Base-by-base conservation (phyloP, 2,888 invertebrate genomes). In the Phengaris alcon region DNA sequence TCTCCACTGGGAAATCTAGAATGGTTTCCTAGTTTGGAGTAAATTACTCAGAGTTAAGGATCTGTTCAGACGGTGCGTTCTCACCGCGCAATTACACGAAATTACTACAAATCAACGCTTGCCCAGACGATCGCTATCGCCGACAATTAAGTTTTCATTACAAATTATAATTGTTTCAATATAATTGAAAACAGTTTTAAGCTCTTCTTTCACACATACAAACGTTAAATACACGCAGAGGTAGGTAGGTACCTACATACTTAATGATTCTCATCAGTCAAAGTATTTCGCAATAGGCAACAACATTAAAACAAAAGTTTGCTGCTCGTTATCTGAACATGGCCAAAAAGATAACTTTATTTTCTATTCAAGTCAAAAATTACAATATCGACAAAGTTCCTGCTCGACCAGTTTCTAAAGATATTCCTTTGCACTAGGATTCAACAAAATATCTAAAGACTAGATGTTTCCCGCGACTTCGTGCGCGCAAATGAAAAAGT, bases 1-100 rank as follows among this genome's bases (percentile, higher is more conserved):
- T 10, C 64, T 64, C 64, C 64, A 3, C 35, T 64, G 64, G 64
- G 64, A 64, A 64, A 64, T 64, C 64, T 64, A 64, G 12, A 64
- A 44, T 13, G 35, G 64, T 64, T 64, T 64, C 64, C 64, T 64
- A 64, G 35, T 64, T 64, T 64, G 64, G 0, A 6, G 64, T 44
- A 44, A 64, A 64, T 64, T 44, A 64, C 64, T 64, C 35, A 12
- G 35, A 64, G 64, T 35, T 64, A 64, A 64, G 35, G 64, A 64
- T 22, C 35, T 13, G 64, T 64, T 64, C 64, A 64, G 64, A 64
- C 64, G 35, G 64, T 3, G 35, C 35, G 12, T 12, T 10, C 10
- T 52, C 52, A 12, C 52, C 52, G 48, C 48, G 64, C 64, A 44
- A 64, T 64, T 64, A 64, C 35, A 64, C 12, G 35, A 44, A 64